phyloP scores from a whole-genome alignment of 1,140 invertebrate species.

The Bilobella aurantiaca region DNA sequence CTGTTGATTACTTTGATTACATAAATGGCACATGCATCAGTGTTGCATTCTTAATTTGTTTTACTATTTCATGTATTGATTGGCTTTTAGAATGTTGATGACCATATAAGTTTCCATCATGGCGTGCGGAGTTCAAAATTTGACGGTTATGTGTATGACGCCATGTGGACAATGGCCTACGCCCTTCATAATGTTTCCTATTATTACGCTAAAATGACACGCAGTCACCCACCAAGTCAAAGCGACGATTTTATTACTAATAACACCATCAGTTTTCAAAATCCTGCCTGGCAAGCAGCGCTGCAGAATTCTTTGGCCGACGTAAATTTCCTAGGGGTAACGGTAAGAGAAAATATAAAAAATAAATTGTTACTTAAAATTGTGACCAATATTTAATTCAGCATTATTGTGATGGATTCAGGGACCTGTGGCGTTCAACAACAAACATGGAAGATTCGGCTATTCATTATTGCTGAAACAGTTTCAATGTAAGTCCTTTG shows the following conservation, averaged over 20 bases:
- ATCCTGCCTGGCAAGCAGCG: neutral
- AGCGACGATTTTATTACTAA: neutral
- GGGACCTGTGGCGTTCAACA: neutral
- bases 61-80: too few species aligned
- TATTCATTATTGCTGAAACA: neutral
- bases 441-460: neutral
- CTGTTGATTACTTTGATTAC: too few species aligned
- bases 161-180: neutral
- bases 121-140: neutral
- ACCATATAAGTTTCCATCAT: neutral
- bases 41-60: too few species aligned
- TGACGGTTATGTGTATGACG: neutral
- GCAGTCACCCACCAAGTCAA: neutral
- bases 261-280: neutral
- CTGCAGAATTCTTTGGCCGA: neutral
- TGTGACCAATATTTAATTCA: too few species aligned
- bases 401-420: neutral
- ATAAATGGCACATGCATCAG: too few species aligned
- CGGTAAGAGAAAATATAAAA: neutral
- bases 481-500: neutral
- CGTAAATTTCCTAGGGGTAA: neutral
- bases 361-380: neutral
- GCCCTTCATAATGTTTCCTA: neutral
- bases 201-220: neutral
- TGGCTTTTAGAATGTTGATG: neutral